Evolutionary conservation across 2,113 vertebrate genomes (phyloP), one percentile per base, ranked within the genome.

Genomic region (Leuciscus idus): DNA sequence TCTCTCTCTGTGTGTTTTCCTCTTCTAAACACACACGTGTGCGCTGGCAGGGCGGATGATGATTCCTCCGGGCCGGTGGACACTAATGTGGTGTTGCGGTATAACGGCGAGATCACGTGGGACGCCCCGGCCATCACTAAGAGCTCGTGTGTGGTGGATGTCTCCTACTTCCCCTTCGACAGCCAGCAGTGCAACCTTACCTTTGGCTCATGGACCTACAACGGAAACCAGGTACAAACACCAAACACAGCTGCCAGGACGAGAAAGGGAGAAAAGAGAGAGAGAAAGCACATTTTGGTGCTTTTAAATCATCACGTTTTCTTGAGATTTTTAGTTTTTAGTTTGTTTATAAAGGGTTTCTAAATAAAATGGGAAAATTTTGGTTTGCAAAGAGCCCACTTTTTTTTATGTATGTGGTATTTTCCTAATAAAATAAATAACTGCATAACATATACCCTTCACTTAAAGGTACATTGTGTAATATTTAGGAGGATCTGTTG

Each of bases 191-290:
- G 98, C 90, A 99, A 99, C 89, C 96, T 99, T 84, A 99, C 98
- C 1, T 99, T 99, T 88, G 98, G 98, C 5, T 99, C 98, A 26
- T 99, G 98, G 98, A 99, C 98, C 81, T 99, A 99, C 94, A 99
- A 99, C 48, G 98, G 98, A 84, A 98, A 99, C 88, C 98, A 99
- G 93, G 97, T 98, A 55, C 68, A 76, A 23, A 70, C 13, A 72
- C 17, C 15, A 30, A 17, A 70, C 26, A 36, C 26, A 68, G 30
- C 28, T 8, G 64, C 17, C 17, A 21, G 52, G 21, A 7, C 2
- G 6, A 6, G 6, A 55, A 55, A 6, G 1, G 17, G 1, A 15
- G 0, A 15, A 5, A 2, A 2, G 19, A 55, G 1, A 19, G 52
- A 55, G 17, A 21, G 2, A 55, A 55, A 55, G 15, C 15, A 19